Conservation (phyloP, 2,797 vertebrate genomes). For the Chaetodon trifasciatus region DNA sequence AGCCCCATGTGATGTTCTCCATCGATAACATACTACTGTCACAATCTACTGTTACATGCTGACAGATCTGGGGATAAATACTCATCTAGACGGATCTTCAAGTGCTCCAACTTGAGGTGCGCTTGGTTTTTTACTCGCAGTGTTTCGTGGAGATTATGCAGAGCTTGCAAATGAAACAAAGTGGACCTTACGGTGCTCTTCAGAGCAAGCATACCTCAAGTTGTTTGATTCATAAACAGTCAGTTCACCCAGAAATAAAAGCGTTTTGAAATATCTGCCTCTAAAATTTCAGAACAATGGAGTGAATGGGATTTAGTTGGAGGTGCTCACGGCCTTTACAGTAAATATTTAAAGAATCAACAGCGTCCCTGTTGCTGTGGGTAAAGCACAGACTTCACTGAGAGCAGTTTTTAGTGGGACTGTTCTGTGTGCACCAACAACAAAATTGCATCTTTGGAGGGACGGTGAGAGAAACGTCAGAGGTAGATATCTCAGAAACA, state of each 20-base stretch:
- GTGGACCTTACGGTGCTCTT: not conserved
- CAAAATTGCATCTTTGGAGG: not conserved
- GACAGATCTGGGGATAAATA: conserved; percentile 73
- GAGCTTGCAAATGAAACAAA: conserved; percentile 22
- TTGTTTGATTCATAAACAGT: conserved; percentile 34
- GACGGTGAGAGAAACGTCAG: conserved; percentile 1
- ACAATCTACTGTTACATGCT: conserved; percentile 75
- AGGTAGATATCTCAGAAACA: conserved; percentile 4
- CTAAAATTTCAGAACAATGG: conserved; percentile 4
- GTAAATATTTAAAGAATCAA: not conserved
- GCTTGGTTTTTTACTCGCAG: conserved; percentile 42
- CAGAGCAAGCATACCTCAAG: conserved; percentile 38
- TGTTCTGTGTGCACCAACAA: conserved; percentile 26
- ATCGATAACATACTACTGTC: conserved; percentile 89
- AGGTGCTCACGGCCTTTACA: conserved; percentile 7
- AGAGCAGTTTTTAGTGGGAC: conserved; percentile 19
- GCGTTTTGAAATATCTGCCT: conserved; percentile 1
- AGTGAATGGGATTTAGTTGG: conserved; percentile 12
- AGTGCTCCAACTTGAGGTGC: conserved; percentile 16
- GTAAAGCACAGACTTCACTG: not conserved
- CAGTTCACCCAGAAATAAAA: conserved; percentile 18
- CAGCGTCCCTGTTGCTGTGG: conserved; percentile 3
- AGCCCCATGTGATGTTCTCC: conserved; percentile 90
- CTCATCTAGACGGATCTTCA: conserved; percentile 5
- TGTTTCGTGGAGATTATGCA: conserved; percentile 25